Evolutionary conservation across 2,113 vertebrate genomes (phyloP).

Genomic region (Patagioenas fasciata): DNA sequence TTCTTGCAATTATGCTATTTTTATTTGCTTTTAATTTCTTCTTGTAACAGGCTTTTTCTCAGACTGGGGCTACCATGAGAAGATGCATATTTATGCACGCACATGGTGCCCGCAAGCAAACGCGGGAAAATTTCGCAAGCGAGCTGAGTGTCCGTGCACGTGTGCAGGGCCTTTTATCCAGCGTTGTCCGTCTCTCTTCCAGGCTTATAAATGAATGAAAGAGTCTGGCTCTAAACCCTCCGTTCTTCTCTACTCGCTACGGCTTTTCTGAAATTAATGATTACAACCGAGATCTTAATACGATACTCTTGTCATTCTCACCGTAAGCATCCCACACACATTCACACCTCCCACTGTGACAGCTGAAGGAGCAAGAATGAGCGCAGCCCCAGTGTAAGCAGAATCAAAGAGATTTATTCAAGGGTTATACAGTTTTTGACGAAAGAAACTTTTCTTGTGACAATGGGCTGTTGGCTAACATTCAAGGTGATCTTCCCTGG

Average conservation of each 20-base stretch:
- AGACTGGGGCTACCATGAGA: not conserved
- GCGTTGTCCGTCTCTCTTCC: not conserved
- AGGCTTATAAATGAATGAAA: not conserved
- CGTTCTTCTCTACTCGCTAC: not conserved
- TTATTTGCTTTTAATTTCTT: not conserved
- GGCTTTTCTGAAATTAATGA: not conserved
- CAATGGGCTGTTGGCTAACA: slow-evolving; percentile 4
- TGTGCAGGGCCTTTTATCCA: not conserved
- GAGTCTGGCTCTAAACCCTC: not conserved
- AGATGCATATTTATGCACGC: not conserved
- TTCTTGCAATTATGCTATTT: not conserved
- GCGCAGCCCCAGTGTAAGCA: not conserved
- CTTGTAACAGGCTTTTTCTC: not conserved
- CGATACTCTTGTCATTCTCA: not conserved
- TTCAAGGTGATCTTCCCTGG: slow-evolving; percentile 30
- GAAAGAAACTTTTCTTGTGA: not conserved
- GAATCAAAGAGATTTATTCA: slow-evolving; percentile 28
- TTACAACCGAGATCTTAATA: not conserved
- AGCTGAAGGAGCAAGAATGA: not conserved
- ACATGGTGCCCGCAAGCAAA: not conserved
- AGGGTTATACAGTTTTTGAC: not conserved
- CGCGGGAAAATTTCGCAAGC: not conserved
- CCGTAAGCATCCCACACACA: not conserved
- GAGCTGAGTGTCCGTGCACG: not conserved
- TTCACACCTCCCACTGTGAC: not conserved